Base-by-base conservation (phyloP, 1,140 invertebrate genomes). In the Drosophila burlai region DNA sequence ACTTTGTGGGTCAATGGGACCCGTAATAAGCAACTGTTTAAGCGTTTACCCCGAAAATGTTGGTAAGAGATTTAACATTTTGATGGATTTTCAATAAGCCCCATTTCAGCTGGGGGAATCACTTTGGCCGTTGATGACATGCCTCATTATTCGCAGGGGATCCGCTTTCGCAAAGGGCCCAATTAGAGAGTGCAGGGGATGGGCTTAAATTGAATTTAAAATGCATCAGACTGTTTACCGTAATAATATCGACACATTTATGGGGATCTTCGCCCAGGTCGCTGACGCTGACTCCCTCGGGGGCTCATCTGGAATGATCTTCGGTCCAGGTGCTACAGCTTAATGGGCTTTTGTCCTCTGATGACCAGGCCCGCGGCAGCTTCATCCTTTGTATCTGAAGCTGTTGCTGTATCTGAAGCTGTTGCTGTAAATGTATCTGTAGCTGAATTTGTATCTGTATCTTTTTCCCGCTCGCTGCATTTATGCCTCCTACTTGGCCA, bases 191-290 rank as follows among this genome's bases (percentile, higher is more conserved):
- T 78, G 40, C 55, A 43, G 46, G 34, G 81, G 81, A 63, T 77
- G 83, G 73, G 75, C 74, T 82, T 85, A 82, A 73, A 89, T 82
- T 89, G 85, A 89, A 89, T 89, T 90, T 89, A 89, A 89, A 90
- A 90, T 76, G 72, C 85, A 89, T 89, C 85, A 90, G 75, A 60
- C 79, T 90, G 86, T 90, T 89, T 90, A 90, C 85, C 75, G 85
- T 89, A 89, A 89, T 89, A 89, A 90, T 90, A 89, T 89, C 85
- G 80, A 89, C 85, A 89, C 85, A 89, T 89, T 89, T 90, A 90
- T 81, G 83, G 60, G 36, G 46, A 58, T 67, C 65, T 43, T 36
- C 29, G 21, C 9, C 46, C 40, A 55, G 59, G 55, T 71, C 72
- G 55, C 15, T 24, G 42, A 21, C 11, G 11, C 21, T 24, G 29